Conservation (phyloP, 2,113 vertebrate genomes). For the Telmatochromis sp. region DNA sequence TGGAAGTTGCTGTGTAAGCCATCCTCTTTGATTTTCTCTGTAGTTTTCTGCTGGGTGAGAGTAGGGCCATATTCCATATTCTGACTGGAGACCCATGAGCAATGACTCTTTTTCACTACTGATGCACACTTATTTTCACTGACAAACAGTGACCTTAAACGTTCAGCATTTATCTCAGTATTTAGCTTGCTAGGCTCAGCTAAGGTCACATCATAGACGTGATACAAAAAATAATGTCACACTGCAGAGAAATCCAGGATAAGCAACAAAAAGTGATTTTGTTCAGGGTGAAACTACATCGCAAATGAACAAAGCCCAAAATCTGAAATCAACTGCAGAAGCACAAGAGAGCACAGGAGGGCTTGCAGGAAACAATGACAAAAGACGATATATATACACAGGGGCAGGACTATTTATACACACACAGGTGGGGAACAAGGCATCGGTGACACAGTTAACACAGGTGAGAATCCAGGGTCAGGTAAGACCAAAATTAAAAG, state of each 20-base stretch:
- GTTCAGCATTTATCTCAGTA: neutral
- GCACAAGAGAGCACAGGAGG: neutral
- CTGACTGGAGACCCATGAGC: neutral
- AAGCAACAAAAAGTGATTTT: neutral
- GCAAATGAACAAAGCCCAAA: neutral
- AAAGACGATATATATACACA: fast-evolving
- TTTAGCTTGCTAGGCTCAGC: neutral
- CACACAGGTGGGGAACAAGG: neutral
- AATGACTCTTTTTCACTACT: neutral
- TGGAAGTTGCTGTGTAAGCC: neutral
- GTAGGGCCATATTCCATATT: neutral
- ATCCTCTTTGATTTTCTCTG: neutral
- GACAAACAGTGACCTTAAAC: neutral
- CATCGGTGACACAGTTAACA: neutral
- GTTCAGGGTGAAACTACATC: neutral
- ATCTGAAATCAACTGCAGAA: neutral
- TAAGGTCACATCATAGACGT: neutral
- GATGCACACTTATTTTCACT: neutral
- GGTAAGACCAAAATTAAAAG: neutral
- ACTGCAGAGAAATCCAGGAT: neutral
- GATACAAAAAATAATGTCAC: neutral
- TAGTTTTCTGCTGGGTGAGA: neutral
- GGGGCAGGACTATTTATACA: neutral
- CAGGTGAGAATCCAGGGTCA: neutral
- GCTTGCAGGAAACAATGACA: neutral